Base-by-base conservation (phyloP, 2,113 vertebrate genomes). In the Chaetops frenatus region DNA sequence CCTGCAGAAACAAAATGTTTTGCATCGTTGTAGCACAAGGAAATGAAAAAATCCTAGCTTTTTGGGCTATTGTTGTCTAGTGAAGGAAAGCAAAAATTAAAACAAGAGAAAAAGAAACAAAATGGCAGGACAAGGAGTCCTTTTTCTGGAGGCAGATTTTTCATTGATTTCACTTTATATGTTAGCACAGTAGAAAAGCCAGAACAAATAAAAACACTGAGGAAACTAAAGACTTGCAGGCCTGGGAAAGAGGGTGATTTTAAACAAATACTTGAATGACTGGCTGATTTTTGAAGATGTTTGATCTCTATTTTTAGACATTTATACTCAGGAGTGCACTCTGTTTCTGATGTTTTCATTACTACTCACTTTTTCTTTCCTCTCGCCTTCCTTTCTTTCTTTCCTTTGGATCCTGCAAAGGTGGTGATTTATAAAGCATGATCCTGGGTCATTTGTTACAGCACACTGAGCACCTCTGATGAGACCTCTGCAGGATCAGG, bases 221-320 rank as follows among this genome's bases (percentile, higher is more conserved):
- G 82, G 83, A 94, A 94, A 87, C 50, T 65, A 62, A 86, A 90
- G 67, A 73, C 38, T 80, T 78, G 29, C 54, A 94, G 83, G 57
- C 70, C 38, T 86, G 79, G 81, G 86, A 90, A 61, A 53, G 48
- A 84, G 45, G 33, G 48, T 69, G 82, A 40, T 92, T 95, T 92
- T 21, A 47, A 84, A 95, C 69, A 84, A 74, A 4, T 1, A 9
- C 48, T 36, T 81, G 80, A 96, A 80, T 92, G 81, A 62, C 48
- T 88, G 51, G 35, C 71, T 71, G 78, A 91, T 88, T 92, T 93
- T 67, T 92, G 47, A 93, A 93, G 79, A 70, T 69, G 61, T 94
- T 95, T 95, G 74, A 83, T 88, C 79, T 90, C 86, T 92, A 81
- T 95, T 97, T 97, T 96, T 95, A 94, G 88, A 35, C n/a, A 0